phyloP scores from a whole-genome alignment of 2,113 vertebrate species.

The Dasyornis broadbenti region DNA sequence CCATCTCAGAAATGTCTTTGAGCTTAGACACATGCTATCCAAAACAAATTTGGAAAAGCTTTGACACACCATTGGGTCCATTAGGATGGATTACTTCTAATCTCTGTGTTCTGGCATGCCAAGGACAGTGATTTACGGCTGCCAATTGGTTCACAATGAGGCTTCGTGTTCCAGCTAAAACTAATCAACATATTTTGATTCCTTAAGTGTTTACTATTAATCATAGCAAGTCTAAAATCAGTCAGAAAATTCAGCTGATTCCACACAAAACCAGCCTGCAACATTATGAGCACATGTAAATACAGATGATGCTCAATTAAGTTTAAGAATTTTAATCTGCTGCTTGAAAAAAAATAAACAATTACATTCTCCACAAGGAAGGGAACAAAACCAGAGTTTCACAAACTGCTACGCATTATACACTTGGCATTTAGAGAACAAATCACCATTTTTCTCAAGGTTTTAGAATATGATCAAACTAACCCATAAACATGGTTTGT shows the following conservation, averaged over 20 bases:
- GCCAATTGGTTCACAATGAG: neutral
- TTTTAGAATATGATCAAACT: neutral
- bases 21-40: neutral
- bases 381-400: neutral
- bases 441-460: neutral
- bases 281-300: neutral
- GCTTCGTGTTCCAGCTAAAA: neutral
- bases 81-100: conserved; percentile 7
- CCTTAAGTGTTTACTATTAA: neutral
- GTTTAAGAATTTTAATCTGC: neutral
- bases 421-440: neutral
- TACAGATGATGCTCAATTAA: neutral
- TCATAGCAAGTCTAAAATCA: neutral
- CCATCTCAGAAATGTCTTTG: neutral
- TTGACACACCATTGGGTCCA: neutral
- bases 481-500: neutral
- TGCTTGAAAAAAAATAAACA: neutral
- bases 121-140: neutral
- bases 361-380: neutral
- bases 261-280: neutral
- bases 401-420: neutral
- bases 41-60: conserved; percentile 27
- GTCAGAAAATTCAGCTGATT: neutral
- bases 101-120: neutral
- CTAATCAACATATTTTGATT: neutral